Base-by-base conservation (phyloP, 53 echinoderm and acorn worm genomes). In the Paracentrotus lividus region DNA sequence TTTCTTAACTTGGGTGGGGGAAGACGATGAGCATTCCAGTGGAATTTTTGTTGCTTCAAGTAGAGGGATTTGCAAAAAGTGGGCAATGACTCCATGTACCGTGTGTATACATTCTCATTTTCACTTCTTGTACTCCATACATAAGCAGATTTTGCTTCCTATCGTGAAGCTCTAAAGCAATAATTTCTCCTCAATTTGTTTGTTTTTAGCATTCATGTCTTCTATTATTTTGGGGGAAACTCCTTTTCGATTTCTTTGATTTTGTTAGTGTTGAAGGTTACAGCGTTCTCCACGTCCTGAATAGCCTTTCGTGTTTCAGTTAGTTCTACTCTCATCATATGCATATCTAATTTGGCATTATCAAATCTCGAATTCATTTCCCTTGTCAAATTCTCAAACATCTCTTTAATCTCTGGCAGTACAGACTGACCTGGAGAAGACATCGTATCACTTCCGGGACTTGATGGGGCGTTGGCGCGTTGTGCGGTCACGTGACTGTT, bases 301-400 rank as follows among this genome's bases (percentile, higher is more conserved):
- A 40, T 26, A 2, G 75, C 75, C 33, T 75, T 75, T 24, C 75
- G 29, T 24, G 75, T 75, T 75, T 75, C 75, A 75, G 33, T 32
- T 18, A 75, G 75, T 75, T 75, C 75, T 4, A 75, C 75, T 40
- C 33, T 75, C 75, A 75, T 75, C 14, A 75, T 75, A 4, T 32
- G 75, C 42, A 75, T 14, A 75, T 75, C 75, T 75, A 40, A 75
- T 2, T 24, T 75, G 29, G 33, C 42, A 18, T 75, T 75, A 75
- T 75, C 75, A 36, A 75, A 75, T 29, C 75, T 26, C 33, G 75
- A 75, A 75, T 75, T 75, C 34, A 75, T 75, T 75, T 75, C 75
- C 18, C 33, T 75, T 10, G 13, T 7, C 75, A 36, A 36, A 75
- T 59, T 59, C 3, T 14, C 59, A 59, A 59, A 59, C 59, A 59